phyloP scores from a whole-genome alignment of 2,113 vertebrate genomes.

The Tetrax tetrax region DNA sequence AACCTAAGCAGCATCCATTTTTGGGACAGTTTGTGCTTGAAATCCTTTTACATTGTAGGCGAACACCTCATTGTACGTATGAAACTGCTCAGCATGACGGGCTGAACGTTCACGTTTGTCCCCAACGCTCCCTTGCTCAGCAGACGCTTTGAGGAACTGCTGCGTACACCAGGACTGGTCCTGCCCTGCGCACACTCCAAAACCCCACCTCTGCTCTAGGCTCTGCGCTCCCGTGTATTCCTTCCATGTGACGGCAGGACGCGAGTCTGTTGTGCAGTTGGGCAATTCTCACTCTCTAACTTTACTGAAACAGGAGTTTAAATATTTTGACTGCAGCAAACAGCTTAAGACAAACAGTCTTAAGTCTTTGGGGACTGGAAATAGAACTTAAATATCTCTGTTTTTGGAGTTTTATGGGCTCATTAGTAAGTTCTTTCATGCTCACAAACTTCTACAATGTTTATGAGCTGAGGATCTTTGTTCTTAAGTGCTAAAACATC shows the following conservation, averaged over 20 bases:
- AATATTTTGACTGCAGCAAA: background rate
- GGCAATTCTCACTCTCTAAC: background rate
- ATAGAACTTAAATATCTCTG: background rate
- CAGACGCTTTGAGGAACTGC: fast-evolving
- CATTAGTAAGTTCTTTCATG: background rate
- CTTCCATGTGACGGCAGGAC: background rate
- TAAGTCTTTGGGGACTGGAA: background rate
- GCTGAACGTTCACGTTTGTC: fast-evolving
- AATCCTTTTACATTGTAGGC: background rate
- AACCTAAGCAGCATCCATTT: background rate
- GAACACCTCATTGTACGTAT: background rate
- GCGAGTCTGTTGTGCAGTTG: background rate
- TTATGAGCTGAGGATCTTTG: background rate
- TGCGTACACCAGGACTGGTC: fast-evolving
- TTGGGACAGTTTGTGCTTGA: background rate
- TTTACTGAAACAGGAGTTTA: background rate
- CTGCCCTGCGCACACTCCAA: background rate
- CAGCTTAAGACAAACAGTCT: no score
- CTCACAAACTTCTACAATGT: background rate
- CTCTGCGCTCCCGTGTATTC: background rate
- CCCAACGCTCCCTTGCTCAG: background rate
- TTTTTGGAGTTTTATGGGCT: background rate
- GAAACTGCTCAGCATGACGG: background rate
- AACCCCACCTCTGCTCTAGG: background rate
- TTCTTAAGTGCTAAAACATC: background rate